Evolutionary conservation across 1,140 invertebrate genomes (phyloP), one percentile per base, ranked within the genome.

Genomic region (Globodera rostochiensis): DNA sequence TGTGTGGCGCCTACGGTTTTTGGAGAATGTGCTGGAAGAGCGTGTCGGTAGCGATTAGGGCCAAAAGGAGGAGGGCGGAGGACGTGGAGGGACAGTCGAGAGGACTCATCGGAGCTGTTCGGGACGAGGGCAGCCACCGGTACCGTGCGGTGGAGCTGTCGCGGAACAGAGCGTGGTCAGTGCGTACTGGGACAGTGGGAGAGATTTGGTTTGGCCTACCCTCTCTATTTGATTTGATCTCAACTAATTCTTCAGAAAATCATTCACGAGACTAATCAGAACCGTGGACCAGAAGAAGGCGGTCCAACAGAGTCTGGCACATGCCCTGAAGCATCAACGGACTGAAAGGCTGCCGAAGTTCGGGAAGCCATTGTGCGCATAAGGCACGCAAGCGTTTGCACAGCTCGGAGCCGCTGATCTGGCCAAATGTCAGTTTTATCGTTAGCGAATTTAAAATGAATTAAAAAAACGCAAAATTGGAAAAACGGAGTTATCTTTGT

Each of bases 251-350:
- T 36, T 36, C 36, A 36, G 36, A 36, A 36, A 36, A 36, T 36
- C 36, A 36, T 36, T 36, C 36, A 36, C 2, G 36, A 36, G 36
- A 36, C 36, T 36, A 3, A 36, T 36, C 11, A 6, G 92, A 88
- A 95, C 94, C 94, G 90, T 95, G 94, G 53, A 92, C 92, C 81
- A 95, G 92, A 71, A 95, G 92, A 66, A 94, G 94, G 91, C 95
- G 94, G 90, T 95, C 94, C 45, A 95, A 90, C n/a, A 95, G 90
- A 0, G 93, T 93, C 88, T 95, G 94, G 93, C 94, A 95, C 93
- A 95, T 94, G 46, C 93, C 94, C 21, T 93, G 92, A 47, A 94
- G 94, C 86, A 94, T 93, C 80, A 92, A 92, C 79, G 94, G 93
- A 91, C 91, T 8, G 92, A 91, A 91, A 91, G 74, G 91, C 91